These are phyloP conservation scores for Pseudanteris insignis DNA, from an alignment of 2,888 invertebrate genomes.

Conservation along the genomic window DNA sequence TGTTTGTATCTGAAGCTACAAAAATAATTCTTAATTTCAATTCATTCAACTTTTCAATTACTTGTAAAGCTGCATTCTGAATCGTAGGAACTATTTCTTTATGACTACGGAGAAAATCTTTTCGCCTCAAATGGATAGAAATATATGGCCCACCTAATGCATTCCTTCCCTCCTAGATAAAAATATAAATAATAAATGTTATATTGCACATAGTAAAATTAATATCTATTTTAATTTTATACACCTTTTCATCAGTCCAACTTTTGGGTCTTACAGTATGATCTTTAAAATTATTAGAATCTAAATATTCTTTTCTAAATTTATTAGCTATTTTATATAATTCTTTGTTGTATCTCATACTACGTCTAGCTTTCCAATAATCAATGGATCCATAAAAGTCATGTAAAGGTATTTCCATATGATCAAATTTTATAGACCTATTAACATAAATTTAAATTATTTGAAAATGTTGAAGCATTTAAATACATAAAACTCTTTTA, in stretches of 20 bases:
- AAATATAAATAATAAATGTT: neutral
- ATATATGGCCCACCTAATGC: conserved; percentile 79
- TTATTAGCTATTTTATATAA: conserved; percentile 75
- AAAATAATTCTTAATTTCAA: conserved; percentile 74
- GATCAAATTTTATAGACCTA: conserved; percentile 72
- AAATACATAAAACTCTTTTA: too few relatives aligned
- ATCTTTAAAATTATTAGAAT: conserved; percentile 73
- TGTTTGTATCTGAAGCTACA: conserved; percentile 85
- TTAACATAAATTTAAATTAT: too few relatives aligned
- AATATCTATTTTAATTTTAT: conserved; percentile 53
- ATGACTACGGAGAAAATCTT: conserved; percentile 84
- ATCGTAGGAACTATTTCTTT: conserved; percentile 81
- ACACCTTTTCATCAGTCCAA: conserved; percentile 73
- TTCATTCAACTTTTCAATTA: conserved; percentile 71
- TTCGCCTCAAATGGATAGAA: conserved; percentile 85
- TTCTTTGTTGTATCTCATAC: conserved; percentile 77
- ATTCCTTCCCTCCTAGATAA: conserved; percentile 65
- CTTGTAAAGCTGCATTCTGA: conserved; percentile 79
- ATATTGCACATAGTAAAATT: conserved; percentile 47
- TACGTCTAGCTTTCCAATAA: conserved; percentile 89
- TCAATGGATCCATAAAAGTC: conserved; percentile 82
- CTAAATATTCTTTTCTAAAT: conserved; percentile 73
- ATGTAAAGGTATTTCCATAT: conserved; percentile 88
- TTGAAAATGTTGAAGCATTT: too few relatives aligned
- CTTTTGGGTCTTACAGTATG: conserved; percentile 70